Evolutionary conservation across 2,888 invertebrate genomes (phyloP).

Genomic region (Catocala fraxini): DNA sequence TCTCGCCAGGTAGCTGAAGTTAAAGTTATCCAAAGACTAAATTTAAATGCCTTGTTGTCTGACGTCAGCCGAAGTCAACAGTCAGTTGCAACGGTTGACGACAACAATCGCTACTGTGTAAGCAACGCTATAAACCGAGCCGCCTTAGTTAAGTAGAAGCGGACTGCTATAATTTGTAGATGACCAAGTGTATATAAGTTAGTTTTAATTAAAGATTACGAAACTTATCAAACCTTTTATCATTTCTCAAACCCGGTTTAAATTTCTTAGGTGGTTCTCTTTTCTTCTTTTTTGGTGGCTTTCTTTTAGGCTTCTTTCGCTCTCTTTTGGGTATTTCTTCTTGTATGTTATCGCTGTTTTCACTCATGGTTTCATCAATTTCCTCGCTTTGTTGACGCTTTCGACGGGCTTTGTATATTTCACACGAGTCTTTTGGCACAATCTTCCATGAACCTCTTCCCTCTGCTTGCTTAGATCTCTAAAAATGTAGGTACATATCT

Average conservation of each 20-base stretch:
- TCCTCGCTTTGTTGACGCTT: constrained; percentile 34
- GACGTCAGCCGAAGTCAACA: no score
- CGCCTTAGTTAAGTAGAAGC: no score
- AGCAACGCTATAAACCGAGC: no score
- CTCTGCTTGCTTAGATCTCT: constrained; percentile 16
- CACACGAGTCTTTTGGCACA: constrained; percentile 72
- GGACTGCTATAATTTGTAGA: no score
- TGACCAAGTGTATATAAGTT: no score
- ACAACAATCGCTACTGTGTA: no score
- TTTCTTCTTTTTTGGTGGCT: not conserved
- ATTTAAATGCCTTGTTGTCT: no score
- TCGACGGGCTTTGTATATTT: constrained; percentile 64
- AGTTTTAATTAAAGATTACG: no score
- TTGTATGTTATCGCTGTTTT: not conserved
- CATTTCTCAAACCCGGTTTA: not conserved
- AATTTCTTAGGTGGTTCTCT: not conserved
- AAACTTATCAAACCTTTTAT: not conserved
- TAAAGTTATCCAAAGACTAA: no score
- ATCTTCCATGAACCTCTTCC: constrained; percentile 62
- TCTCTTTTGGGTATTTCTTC: not conserved
- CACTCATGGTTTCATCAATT: not conserved
- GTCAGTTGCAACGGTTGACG: no score
- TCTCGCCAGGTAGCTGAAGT: no score
- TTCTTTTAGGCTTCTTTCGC: not conserved
- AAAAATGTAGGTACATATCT: not conserved